A percentile compares a stretch with the other conserved stretches of the same genome.
phyloP scores from a whole-genome alignment of 2,797 vertebrate species.

The Poeciliopsis presidionis region DNA sequence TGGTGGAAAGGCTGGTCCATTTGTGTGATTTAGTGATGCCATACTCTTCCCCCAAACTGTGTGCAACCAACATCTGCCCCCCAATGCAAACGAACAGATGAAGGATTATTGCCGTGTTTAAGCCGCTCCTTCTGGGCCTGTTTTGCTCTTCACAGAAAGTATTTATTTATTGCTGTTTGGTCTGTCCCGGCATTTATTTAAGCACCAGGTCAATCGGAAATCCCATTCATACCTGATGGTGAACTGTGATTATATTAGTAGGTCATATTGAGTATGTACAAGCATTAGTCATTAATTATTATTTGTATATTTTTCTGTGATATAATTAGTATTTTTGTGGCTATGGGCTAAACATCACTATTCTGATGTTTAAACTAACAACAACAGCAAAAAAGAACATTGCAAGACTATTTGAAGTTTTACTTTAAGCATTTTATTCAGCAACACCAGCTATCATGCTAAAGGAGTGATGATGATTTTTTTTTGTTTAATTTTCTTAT shows the following conservation, averaged over 20 bases:
- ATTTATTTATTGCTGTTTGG: slow-evolving; percentile 48
- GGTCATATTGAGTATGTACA: slow-evolving; percentile 11
- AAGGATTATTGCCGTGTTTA: slow-evolving; percentile 76
- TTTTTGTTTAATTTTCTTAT: neutral
- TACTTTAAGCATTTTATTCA: neutral
- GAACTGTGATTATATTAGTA: slow-evolving; percentile 36
- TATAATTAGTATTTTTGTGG: slow-evolving; percentile 1
- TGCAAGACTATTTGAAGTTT: neutral
- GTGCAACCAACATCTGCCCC: slow-evolving; percentile 73
- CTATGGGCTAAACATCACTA: neutral
- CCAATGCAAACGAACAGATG: slow-evolving; percentile 70
- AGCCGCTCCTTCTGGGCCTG: slow-evolving; percentile 66
- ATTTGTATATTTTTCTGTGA: slow-evolving; percentile 24
- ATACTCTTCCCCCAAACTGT: slow-evolving; percentile 62
- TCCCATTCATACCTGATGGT: slow-evolving; percentile 1
- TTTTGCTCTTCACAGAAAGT: slow-evolving; percentile 50
- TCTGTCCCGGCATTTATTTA: slow-evolving; percentile 28
- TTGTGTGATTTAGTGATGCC: slow-evolving; percentile 69
- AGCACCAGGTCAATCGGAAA: slow-evolving; percentile 23
- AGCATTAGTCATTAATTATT: slow-evolving; percentile 25
- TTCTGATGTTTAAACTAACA: neutral
- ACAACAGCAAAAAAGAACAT: neutral
- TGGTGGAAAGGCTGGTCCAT: slow-evolving; percentile 50
- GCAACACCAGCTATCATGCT: neutral
- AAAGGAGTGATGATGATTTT: neutral